Conservation (phyloP, 1,140 invertebrate genomes). For the Hyles euphorbiae region DNA sequence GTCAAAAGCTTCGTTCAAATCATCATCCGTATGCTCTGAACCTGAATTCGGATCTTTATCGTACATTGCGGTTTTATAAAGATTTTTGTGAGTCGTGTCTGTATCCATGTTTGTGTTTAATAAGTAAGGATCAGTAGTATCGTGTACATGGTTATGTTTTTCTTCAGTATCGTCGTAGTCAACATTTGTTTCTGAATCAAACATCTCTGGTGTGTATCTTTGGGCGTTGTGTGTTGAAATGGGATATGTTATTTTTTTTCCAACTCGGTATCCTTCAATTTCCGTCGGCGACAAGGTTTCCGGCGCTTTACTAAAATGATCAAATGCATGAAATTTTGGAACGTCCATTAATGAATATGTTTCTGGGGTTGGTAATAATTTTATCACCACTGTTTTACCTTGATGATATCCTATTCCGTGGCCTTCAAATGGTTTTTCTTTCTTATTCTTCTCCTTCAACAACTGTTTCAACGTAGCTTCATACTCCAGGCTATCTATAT, state of each 20-base stretch:
- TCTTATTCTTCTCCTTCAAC: slow-evolving; percentile 41
- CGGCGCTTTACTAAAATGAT: slow-evolving; percentile 67
- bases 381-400: slow-evolving; percentile 68
- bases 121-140: too few relatives aligned
- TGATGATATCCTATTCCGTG: slow-evolving; percentile 67
- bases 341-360: slow-evolving; percentile 40
- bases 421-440: slow-evolving; percentile 62
- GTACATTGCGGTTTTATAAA: too few relatives aligned
- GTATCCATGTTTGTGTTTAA: too few relatives aligned
- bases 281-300: slow-evolving; percentile 39
- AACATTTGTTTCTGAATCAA: too few relatives aligned
- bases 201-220: slow-evolving; percentile 1
- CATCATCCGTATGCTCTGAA: slow-evolving; percentile 16
- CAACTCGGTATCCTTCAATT: slow-evolving; percentile 39
- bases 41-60: too few relatives aligned
- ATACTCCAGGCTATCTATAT: slow-evolving; percentile 25
- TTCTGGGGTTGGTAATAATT: slow-evolving; percentile 47
- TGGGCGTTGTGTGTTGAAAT: not conserved
- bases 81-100: too few relatives aligned
- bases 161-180: too few relatives aligned
- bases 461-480: slow-evolving; percentile 25
- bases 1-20: slow-evolving; percentile 29
- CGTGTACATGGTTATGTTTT: too few relatives aligned
- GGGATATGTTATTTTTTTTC: slow-evolving; percentile 34
- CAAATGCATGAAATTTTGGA: slow-evolving; percentile 51